Base-by-base conservation (phyloP, 2,113 vertebrate genomes). In the Osmerus eperlanus region DNA sequence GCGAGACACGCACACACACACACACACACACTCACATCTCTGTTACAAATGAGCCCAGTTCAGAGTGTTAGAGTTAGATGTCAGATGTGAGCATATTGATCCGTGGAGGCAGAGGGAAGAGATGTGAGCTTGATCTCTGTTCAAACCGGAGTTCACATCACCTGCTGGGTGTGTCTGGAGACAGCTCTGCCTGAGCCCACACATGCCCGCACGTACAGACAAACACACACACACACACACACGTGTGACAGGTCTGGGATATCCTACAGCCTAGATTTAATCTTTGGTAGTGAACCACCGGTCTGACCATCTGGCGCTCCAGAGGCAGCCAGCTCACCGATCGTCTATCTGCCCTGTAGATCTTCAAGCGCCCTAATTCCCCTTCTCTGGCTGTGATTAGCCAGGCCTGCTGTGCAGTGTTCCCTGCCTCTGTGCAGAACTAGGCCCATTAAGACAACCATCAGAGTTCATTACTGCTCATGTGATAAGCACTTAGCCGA, bases 241-340 rank as follows among this genome's bases (percentile, higher is more conserved):
- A 68, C 23, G 14, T 53, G 3, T 19, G 70, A 74, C 41, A 70
- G 75, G 77, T 63, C 77, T 71, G 79, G 70, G 64, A 68, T 72
- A 77, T 71, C 69, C 62, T 83, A 67, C 29, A 82, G 73, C 77
- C 81, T 75, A 84, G 41, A 47, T 47, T 47, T 47, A 9, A 47
- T 47, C 41, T 47, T 47, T 11, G 41, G 73, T 89, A 87, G 84
- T 86, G 82, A 62, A 78, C 36, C 83, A 85, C 85, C 80, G 84
- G 78, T 72, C 78, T 7, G 70, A 65, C 88, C 89, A 89, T 91
- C 87, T 91, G 83, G 83, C 80, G 76, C 82, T 87, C 84, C 86
- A 84, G 86, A 85, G 88, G 88, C 88, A 88, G 89, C 89, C 88
- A 86, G 86, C 89, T 84, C 83, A 85, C 85, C 83, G 89, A 88